Evolutionary conservation across 2,888 invertebrate genomes (phyloP).

Genomic region (Dicycla oo): DNA sequence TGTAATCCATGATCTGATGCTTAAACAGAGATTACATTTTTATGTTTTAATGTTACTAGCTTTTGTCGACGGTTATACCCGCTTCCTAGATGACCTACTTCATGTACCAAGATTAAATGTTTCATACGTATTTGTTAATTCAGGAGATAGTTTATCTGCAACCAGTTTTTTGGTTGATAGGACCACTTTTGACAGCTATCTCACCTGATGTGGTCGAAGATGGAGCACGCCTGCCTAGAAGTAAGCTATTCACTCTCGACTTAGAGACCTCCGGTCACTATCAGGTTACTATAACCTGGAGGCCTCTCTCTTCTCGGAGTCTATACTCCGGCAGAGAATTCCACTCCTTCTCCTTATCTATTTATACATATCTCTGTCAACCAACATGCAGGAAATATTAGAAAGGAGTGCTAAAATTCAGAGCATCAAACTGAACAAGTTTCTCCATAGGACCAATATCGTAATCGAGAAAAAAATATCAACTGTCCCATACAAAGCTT

Average conservation of each 20-base stretch:
- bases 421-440: too few relatives aligned
- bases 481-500: too few relatives aligned
- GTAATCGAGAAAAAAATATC: too few relatives aligned
- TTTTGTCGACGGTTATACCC: background rate
- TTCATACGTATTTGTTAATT: background rate
- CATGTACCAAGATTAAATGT: background rate
- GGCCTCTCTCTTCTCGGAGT: too few relatives aligned
- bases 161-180: background rate
- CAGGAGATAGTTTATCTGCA: background rate
- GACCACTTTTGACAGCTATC: background rate
- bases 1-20: slow-evolving; percentile 11
- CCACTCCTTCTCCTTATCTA: background rate
- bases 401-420: too few relatives aligned
- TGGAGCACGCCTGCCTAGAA: too few relatives aligned
- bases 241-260: background rate
- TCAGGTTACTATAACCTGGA: too few relatives aligned
- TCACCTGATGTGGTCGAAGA: too few relatives aligned
- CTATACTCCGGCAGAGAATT: background rate
- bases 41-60: background rate
- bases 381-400: too few relatives aligned
- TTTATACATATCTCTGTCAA: background rate
- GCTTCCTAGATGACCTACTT: background rate
- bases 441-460: too few relatives aligned
- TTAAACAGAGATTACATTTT: background rate
- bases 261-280: background rate